Conservation (phyloP, 2,113 vertebrate species). For the Syngnathoides biaculeatus region DNA sequence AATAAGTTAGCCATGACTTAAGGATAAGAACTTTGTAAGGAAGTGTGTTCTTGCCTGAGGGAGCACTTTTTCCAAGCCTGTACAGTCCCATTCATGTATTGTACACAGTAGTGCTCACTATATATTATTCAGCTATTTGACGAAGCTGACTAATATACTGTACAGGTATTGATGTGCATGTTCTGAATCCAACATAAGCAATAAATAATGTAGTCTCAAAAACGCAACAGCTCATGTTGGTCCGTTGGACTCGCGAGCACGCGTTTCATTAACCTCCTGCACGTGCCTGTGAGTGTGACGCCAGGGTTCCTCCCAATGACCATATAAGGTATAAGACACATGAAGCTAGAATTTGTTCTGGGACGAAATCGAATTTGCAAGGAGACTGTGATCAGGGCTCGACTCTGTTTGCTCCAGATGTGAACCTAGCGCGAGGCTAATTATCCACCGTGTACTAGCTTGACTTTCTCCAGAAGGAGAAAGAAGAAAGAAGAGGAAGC, state of each 20-base stretch:
- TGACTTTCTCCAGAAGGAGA: constrained; percentile 24
- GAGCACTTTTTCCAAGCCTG: background rate
- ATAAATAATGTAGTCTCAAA: background rate
- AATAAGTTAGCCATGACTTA: background rate
- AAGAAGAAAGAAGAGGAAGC: constrained; percentile 59
- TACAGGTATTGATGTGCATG: background rate
- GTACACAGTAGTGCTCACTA: background rate
- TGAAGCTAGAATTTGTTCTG: constrained; percentile 9
- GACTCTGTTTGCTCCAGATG: background rate
- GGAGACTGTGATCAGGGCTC: background rate
- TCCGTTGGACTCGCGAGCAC: background rate
- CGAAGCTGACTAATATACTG: background rate
- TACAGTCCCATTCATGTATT: background rate
- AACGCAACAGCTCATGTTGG: background rate
- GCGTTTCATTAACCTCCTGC: constrained; percentile 6
- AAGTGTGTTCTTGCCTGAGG: background rate
- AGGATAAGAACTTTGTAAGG: background rate
- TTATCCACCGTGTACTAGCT: background rate
- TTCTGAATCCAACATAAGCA: background rate
- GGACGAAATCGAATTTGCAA: background rate
- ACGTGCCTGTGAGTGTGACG: constrained; percentile 3
- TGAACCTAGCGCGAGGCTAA: no score
- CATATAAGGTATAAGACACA: constrained; percentile 52
- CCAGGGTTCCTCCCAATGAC: constrained; percentile 35
- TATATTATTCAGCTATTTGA: background rate